Evolutionary conservation across 2,113 vertebrate species (phyloP).

Genomic region (Callocephalon fimbriatum): DNA sequence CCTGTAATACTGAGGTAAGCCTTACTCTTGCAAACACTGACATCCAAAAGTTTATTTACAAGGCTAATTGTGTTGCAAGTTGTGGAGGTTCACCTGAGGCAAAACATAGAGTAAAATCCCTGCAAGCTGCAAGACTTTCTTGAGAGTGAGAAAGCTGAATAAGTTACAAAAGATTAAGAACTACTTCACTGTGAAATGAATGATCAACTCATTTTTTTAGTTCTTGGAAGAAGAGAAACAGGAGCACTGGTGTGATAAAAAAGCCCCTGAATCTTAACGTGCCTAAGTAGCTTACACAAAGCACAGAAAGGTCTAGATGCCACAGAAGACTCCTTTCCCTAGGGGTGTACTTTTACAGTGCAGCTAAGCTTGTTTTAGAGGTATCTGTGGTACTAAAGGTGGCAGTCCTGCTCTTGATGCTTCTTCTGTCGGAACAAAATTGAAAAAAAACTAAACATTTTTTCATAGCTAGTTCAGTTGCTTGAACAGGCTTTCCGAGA

Average conservation of each 20-base stretch:
- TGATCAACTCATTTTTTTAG: background rate
- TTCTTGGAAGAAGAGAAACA: background rate
- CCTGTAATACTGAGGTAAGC: background rate
- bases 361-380: background rate
- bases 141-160: background rate
- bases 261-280: background rate
- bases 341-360: background rate
- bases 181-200: background rate
- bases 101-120: background rate
- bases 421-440: background rate
- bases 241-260: background rate
- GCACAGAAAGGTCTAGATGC: background rate
- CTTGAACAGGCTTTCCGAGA: background rate
- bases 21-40: background rate
- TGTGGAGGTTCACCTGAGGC: background rate
- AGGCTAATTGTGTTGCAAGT: background rate
- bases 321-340: background rate
- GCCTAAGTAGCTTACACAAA: background rate
- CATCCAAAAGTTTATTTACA: background rate
- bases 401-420: background rate
- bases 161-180: background rate
- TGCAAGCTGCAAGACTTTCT: background rate
- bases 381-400: background rate
- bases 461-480: background rate
- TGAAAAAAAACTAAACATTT: background rate